Conservation (phyloP, 2,888 invertebrate species). For the Philonicus albiceps region DNA sequence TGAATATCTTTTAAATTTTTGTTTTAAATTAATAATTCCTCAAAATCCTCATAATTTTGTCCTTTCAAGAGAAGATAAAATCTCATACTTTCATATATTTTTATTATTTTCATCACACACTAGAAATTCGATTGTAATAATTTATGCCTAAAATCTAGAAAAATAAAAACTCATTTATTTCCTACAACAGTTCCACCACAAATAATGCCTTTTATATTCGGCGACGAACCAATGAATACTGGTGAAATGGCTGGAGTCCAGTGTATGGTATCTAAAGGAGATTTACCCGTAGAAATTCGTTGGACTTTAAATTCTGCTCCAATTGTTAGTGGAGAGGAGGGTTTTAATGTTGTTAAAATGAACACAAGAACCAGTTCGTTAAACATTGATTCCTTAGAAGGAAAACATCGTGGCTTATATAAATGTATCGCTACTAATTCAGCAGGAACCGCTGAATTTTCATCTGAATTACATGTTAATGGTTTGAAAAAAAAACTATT, state of each 20-base stretch:
- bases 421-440: conserved; percentile 70
- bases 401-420: conserved; percentile 70
- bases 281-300: conserved; percentile 75
- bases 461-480: conserved; percentile 59
- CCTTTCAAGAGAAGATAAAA: too few relatives aligned
- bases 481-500: conserved; percentile 51
- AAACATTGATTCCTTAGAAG: conserved; percentile 68
- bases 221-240: conserved; percentile 67
- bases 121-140: background rate
- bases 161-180: background rate
- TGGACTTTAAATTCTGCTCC: conserved; percentile 71
- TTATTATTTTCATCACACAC: background rate
- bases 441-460: conserved; percentile 64
- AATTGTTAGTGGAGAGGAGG: conserved; percentile 72
- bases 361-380: conserved; percentile 68
- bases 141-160: background rate
- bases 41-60: background rate
- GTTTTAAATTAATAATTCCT: background rate
- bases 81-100: too few relatives aligned
- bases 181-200: conserved; percentile 64
- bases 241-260: conserved; percentile 71
- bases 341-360: conserved; percentile 66
- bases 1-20: background rate
- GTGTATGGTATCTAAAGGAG: conserved; percentile 76
- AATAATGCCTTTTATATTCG: conserved; percentile 67